A percentile compares a stretch with the other conserved stretches of the same genome.
These are phyloP conservation scores for Lasioglossum oenotherae DNA, from an alignment of 2,888 invertebrate genomes.

Conservation along the genomic window DNA sequence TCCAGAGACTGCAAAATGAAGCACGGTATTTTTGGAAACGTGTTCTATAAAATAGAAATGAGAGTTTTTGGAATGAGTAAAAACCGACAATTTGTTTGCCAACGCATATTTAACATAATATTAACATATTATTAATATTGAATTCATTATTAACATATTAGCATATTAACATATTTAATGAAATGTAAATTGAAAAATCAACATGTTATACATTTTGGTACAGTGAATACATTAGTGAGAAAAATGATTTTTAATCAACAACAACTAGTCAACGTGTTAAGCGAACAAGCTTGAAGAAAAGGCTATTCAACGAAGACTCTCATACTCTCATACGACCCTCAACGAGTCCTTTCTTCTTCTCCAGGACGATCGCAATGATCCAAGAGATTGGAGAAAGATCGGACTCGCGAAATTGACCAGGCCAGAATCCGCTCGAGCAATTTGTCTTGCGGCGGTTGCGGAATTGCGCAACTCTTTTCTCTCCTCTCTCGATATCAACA, in stretches of 20 bases:
- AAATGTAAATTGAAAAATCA: no score
- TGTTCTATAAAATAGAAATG: no score
- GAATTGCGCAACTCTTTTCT: constrained; percentile 49
- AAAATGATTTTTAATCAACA: no score
- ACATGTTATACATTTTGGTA: no score
- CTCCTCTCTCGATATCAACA: constrained; percentile 39
- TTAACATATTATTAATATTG: no score
- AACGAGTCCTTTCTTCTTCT: not conserved
- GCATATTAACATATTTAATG: no score
- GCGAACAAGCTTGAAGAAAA: not conserved
- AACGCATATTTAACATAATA: no score
- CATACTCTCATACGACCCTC: not conserved
- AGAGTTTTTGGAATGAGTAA: not conserved
- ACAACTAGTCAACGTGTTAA: not conserved
- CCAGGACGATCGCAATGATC: not conserved
- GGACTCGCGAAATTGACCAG: not conserved
- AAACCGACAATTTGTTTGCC: not conserved
- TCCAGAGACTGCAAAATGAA: not conserved
- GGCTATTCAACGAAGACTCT: not conserved
- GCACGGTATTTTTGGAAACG: not conserved
- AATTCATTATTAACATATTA: no score
- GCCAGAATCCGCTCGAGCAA: constrained; percentile 24
- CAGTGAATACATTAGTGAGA: no score
- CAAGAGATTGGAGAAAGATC: not conserved
- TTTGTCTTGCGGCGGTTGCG: constrained; percentile 49